Evolutionary conservation across 2,888 invertebrate species (phyloP), one percentile per base, ranked within the genome.

Genomic region (Agonopterix heracliana): DNA sequence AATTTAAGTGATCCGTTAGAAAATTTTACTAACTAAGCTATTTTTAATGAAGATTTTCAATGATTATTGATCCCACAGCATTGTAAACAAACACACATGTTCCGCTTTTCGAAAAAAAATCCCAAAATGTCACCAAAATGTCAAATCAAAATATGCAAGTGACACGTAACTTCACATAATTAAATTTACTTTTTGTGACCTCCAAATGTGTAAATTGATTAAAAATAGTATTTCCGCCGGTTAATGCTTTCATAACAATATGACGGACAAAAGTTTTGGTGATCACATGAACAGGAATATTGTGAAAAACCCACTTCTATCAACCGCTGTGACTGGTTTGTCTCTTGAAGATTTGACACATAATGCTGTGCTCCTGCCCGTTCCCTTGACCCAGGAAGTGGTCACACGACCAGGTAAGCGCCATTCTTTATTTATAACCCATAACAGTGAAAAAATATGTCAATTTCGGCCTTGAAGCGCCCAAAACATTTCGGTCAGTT

Each of bases 311-410:
- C 92, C 94, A 34, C 87, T 95, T 63, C 87, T 95, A 55, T 93
- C 92, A 61, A 92, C 92, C 48, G 93, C 94, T 52, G 93, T 94
- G 55, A 92, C 92, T 59, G 93, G 93, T 48, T 90, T 92, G 59
- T 92, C 93, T 10, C 90, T 92, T 49, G 94, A 94, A 62, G 93
- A 93, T 79, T 92, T 93, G 82, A 90, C 92, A 57, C 92, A 93
- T 71, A 92, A 92, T 79, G 91, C 93, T 51, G 82, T 94, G 53
- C 81, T 94, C 65, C 84, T 94, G 69, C 94, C 94, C 63, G 93
- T 92, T 61, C 71, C 78, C 53, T 78, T 74, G 53, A 74, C 68
- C 68, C 80, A 81, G 73, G 82, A 71, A 63, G 64, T 74, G 71
- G 72, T 72, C 68, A 66, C 72, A 65, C 68, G 74, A 69, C 76